A percentile compares a stretch with the other conserved stretches of the same genome.
Conservation (phyloP, 2,797 vertebrate species). For the Sebastes aleutianus region DNA sequence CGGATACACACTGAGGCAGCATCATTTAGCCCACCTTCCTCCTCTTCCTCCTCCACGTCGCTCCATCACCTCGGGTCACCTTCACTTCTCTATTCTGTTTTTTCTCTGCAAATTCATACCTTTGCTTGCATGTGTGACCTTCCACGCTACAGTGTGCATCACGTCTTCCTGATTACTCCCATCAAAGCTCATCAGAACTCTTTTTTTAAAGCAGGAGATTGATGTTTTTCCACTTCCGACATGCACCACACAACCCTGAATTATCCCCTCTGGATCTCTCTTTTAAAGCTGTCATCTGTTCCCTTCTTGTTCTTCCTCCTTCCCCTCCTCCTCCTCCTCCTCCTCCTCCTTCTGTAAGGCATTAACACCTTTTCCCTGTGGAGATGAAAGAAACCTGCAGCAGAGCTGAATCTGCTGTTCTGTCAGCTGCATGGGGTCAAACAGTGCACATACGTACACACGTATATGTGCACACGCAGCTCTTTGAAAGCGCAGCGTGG, state of each 20-base stretch:
- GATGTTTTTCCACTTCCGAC: constrained; percentile 6
- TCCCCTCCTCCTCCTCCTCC: neutral
- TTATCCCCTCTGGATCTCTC: constrained; percentile 31
- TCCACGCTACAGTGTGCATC: neutral
- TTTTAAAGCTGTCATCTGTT: constrained; percentile 28
- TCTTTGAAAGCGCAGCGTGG: constrained; percentile 48
- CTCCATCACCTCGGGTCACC: constrained; percentile 52
- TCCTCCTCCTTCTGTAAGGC: constrained; percentile 45
- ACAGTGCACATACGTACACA: constrained; percentile 11
- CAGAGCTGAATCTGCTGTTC: constrained; percentile 56
- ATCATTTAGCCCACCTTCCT: constrained; percentile 24
- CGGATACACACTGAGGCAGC: constrained; percentile 58
- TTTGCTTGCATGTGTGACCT: constrained; percentile 15
- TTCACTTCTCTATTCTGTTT: constrained; percentile 10
- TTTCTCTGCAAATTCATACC: neutral
- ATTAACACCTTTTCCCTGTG: constrained; percentile 68
- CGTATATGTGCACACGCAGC: constrained; percentile 5
- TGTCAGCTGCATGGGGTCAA: constrained; percentile 39
- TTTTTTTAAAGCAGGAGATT: constrained; percentile 18
- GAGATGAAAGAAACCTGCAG: constrained; percentile 69
- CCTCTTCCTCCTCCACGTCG: neutral
- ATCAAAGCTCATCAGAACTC: constrained; percentile 29
- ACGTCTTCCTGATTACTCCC: constrained; percentile 6
- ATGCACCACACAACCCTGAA: neutral
- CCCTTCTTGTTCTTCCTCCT: neutral